Base-by-base conservation (phyloP, 2,888 invertebrate species). In the Orthosia gothica region DNA sequence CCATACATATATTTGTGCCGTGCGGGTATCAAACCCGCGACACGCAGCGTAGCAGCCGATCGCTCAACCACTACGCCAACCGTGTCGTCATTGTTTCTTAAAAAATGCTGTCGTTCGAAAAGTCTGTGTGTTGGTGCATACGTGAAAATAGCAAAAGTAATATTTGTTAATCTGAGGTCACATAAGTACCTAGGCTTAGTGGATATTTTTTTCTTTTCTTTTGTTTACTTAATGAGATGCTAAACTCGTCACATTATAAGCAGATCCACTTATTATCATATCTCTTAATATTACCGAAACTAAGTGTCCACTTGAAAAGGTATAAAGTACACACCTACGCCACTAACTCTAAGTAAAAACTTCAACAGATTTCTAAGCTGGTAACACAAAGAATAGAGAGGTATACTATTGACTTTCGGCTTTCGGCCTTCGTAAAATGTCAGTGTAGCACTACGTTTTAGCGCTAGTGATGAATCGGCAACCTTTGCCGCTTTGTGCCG, bases 391-490 rank as follows among this genome's bases (percentile, higher is more conserved):
- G 52, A 74, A 57, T 58, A 74, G 57, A 65, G 65, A 45, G 61
- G 61, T 65, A 23, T 82, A 65, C 61, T 65, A 82, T 82, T 78
- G 83, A 82, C 79, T 81, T 66, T 78, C 45, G 61, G 61, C 71
- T 70, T 54, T 73, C 71, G 61, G 54, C 64, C 78, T 79, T 61
- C 71, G 61, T 32, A 62, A 78, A 79, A 78, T 79, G 79, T 78
- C 82, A 78, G 32, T 47, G 78, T 78, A 62, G 83, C 58, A n/a
- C 26, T 78, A 54, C 70, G 71, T 70, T 62, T 65, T 57, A 79
- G 71, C 61, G 57, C 50, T 47, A 52, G 71, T 77, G 82, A 82
- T 79, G 83, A 65, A 82, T 79, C 79, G 83, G 83, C 79, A 78
- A 82, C 82, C 79, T 82, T 57, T 79, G 55, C 59, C 68, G 63